Conservation (phyloP, 1,140 invertebrate genomes). For the Thaumatotibia leucotreta region DNA sequence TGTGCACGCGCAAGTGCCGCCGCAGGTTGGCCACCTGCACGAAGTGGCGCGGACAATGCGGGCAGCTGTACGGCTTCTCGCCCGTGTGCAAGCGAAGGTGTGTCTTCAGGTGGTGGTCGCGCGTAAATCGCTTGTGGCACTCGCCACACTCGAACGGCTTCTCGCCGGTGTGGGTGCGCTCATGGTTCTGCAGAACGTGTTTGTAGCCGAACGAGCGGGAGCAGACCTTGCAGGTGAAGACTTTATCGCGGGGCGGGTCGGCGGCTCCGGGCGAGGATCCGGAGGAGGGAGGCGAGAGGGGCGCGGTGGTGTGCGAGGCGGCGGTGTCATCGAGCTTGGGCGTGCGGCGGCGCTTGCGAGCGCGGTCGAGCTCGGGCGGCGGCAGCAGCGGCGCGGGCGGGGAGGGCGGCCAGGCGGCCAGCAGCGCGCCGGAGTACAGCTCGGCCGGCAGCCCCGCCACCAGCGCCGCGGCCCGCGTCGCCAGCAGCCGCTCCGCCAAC, state of each 20-base stretch:
- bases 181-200: slow-evolving; percentile 81
- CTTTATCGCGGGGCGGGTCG: slow-evolving; percentile 83
- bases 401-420: slow-evolving; percentile 67
- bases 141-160: slow-evolving; percentile 31
- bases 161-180: slow-evolving; percentile 49
- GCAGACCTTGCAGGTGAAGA: slow-evolving; percentile 92
- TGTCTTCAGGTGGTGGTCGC: slow-evolving; percentile 31
- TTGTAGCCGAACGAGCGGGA: slow-evolving; percentile 94
- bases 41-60: slow-evolving; percentile 38
- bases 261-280: slow-evolving; percentile 69
- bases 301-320: slow-evolving; percentile 30
- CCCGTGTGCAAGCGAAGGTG: slow-evolving; percentile 43
- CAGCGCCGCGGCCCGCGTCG: slow-evolving; percentile 66
- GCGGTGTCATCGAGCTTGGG: slow-evolving; percentile 58
- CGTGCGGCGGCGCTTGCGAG: slow-evolving; percentile 71
- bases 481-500: slow-evolving; percentile 67
- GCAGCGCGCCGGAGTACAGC: slow-evolving; percentile 68
- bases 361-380: slow-evolving; percentile 57
- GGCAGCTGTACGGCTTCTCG: slow-evolving; percentile 39
- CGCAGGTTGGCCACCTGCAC: slow-evolving; percentile 47
- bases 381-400: slow-evolving; percentile 63
- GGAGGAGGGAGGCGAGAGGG: slow-evolving; percentile 64
- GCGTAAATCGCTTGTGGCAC: slow-evolving; percentile 34
- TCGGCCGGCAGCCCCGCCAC: slow-evolving; percentile 68
- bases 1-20: slow-evolving; percentile 41